phyloP scores from a whole-genome alignment of 2,888 invertebrate species.

The Ectemnius lituratus region DNA sequence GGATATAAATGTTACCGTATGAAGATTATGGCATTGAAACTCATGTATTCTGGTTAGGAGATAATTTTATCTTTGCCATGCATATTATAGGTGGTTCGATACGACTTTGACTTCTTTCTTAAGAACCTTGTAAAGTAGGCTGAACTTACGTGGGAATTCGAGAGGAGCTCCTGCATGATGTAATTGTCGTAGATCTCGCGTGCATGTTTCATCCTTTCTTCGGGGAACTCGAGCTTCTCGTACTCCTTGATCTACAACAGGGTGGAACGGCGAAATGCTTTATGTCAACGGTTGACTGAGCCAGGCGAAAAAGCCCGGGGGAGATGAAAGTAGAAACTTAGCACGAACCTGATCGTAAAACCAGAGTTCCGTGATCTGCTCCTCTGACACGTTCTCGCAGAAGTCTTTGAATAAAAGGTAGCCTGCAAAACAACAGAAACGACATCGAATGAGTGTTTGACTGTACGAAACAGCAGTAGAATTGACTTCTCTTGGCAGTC shows the following conservation, averaged over 20 bases:
- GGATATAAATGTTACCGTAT: too few species aligned
- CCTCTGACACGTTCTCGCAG: constrained; percentile 97
- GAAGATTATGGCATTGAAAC: too few species aligned
- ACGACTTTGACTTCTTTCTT: background rate
- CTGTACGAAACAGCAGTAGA: background rate
- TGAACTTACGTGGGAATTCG: constrained; percentile 96
- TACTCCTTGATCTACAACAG: constrained; percentile 95
- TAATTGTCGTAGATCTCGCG: constrained; percentile 99
- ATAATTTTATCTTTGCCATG: too few species aligned
- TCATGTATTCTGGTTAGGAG: too few species aligned
- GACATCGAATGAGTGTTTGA: constrained; percentile 11
- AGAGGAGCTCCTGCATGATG: constrained; percentile 99
- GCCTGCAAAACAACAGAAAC: constrained; percentile 82
- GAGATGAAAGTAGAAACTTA: constrained; percentile 18
- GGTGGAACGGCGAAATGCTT: constrained; percentile 48
- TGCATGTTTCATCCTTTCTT: constrained; percentile 96
- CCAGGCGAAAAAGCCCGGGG: background rate
- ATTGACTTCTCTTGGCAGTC: background rate
- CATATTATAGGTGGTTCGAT: background rate
- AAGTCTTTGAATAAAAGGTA: constrained; percentile 99
- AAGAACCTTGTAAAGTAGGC: background rate
- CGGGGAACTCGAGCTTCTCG: constrained; percentile 98
- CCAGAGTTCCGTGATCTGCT: constrained; percentile 97
- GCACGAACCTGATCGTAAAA: constrained; percentile 98
- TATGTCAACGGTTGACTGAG: constrained; percentile 43